Base-by-base conservation (phyloP, 2,113 vertebrate species). In the Pelodiscus sinensis region DNA sequence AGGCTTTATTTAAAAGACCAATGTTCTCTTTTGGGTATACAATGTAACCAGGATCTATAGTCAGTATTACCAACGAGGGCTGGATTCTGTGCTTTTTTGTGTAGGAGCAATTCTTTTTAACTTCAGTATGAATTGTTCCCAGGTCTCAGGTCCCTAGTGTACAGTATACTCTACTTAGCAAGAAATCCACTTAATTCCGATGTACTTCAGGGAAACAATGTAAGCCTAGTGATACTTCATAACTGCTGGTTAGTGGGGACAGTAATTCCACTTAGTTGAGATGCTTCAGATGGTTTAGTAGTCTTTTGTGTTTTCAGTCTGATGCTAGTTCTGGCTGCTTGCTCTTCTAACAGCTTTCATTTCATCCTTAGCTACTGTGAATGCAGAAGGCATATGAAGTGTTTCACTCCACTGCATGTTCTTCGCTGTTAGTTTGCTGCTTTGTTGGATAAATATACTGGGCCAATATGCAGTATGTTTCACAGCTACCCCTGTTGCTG, bases 361-460 rank as follows among this genome's bases (percentile, higher is more conserved):
- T 0, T 0, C 13, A 0, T 0, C 31, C n/a, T 14, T 24, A 4
- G 44, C 21, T 9, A 31, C 3, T 68, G 79, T 75, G 83, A 56
- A 65, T n/a, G 44, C 13, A 62, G 0, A 0, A 85, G 56, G 73
- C 0, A 0, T 18, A 38, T 27, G 56, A 29, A 15, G 44, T 24
- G 24, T 19, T 77, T 44, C 73, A 77, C 24, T 3, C 73, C 44
- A 77, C 24, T 27, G 73, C 12, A 25, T 50, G 38, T 50, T 77
- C 38, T 50, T 18, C 35, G 65, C n/a, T 19, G 18, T 35, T n/a
- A 68, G 65, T 77, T 50, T 77, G 44, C 73, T 27, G 35, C 44
- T 14, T 77, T 38, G 27, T 15, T 21, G 22, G 38, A 77, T 4
- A 50, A 6, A 14, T 27, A 44, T 77, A 25, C 7, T 50, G 22